These are phyloP conservation scores for Odontamblyopus rebecca DNA, from an alignment of 2,797 vertebrate species.

Conservation along the genomic window DNA sequence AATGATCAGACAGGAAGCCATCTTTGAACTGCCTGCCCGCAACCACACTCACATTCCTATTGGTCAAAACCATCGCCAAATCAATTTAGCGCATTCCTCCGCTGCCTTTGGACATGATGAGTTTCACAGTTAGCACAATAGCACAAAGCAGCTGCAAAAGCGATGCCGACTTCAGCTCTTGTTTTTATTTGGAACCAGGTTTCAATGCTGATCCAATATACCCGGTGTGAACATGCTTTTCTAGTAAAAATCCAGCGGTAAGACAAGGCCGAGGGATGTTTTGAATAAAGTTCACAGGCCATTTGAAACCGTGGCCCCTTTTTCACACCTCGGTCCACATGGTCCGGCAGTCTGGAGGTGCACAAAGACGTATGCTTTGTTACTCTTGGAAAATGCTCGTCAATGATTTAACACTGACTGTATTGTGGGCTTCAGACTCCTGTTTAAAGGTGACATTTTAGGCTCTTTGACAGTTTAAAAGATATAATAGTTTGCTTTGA, in stretches of 20 bases:
- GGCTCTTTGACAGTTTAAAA: neutral
- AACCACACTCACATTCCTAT: conserved; percentile 1
- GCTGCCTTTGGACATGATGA: conserved; percentile 2
- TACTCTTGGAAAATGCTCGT: conserved; percentile 25
- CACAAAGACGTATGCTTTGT: conserved; percentile 16
- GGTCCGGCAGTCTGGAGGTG: conserved; percentile 8
- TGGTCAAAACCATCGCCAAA: conserved; percentile 3
- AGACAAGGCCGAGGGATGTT: conserved; percentile 20
- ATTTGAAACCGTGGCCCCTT: conserved; percentile 8
- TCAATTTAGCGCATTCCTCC: conserved; percentile 7
- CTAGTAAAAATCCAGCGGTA: conserved; percentile 12
- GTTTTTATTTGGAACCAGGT: conserved; percentile 25
- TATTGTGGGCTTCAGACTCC: neutral
- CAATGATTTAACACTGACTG: conserved; percentile 6
- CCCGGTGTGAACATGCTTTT: conserved; percentile 26
- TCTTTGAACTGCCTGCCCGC: neutral
- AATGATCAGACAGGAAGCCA: conserved; percentile 5
- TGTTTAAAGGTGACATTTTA: neutral
- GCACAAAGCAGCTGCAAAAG: conserved; percentile 15
- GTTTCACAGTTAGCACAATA: conserved; percentile 1
- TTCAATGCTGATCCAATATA: conserved; percentile 17
- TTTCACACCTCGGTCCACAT: conserved; percentile 26
- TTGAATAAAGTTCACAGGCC: conserved; percentile 28
- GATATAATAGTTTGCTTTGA: no score
- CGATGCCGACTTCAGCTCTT: neutral